Evolutionary conservation across 2,113 vertebrate species (phyloP), one percentile per base, ranked within the genome.

Genomic region (Alexandromys fortis): DNA sequence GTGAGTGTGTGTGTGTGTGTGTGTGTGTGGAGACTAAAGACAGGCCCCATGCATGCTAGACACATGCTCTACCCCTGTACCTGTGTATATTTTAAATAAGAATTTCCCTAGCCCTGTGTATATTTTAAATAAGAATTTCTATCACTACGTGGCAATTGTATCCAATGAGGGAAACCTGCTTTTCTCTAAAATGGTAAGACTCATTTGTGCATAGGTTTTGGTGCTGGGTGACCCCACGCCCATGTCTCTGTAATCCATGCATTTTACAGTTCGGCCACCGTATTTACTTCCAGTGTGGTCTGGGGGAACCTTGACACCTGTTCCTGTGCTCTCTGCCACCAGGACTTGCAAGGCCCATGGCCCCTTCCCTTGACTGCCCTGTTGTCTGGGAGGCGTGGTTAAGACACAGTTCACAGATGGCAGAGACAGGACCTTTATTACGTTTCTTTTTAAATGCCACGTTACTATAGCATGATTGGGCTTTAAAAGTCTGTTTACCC

Each of bases 401-500:
- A 95, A 96, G 96, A 97, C 95, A 90, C 73, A 81, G 91, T 11
- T 94, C 91, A 87, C 65, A 85, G 92, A 97, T 38, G 94, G 93
- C 97, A 96, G 91, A 97, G 83, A 2, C 94, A 97, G 92, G 94
- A 88, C 85, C 94, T 89, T 83, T 16, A 97, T 95, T 92, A 94
- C 95, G 5, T 45, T 65, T 67, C 47, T 86, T 86, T 92, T 96
- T 92, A 49, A 98, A 98, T 95, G 97, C 94, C 97, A 98, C 97
- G 95, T 97, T 95, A 94, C 86, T 58, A 94, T 97, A 98, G 97
- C 96, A 85, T 7, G 33, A 78, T 97, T 89, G 94, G 94, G 94
- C 92, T 97, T 98, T 90, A 97, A 94, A 97, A 97, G 94, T 98
- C 97, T 77, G 95, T 98, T 98, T 97, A 97, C 95, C 96, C 97